Evolutionary conservation across 2,113 vertebrate species (phyloP).

Genomic region (Bolborhynchus lineola): DNA sequence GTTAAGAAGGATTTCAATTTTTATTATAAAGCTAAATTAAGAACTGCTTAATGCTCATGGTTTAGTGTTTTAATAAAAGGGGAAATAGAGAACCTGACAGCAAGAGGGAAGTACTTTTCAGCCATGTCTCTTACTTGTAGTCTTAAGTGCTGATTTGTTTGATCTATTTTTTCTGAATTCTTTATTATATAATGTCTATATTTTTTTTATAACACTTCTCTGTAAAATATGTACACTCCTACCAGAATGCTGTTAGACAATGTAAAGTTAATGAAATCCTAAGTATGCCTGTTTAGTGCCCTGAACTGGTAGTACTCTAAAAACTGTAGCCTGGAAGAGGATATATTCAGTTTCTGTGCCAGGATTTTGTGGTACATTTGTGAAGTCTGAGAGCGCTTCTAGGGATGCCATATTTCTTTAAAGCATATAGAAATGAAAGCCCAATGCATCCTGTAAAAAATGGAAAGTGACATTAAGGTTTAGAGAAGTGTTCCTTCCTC

Average conservation of each 20-base stretch:
- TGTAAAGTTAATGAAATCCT: not conserved
- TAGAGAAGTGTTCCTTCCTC: not conserved
- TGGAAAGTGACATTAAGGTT: not conserved
- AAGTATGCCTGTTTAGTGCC: not conserved
- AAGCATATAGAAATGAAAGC: not conserved
- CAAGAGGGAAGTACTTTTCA: slow-evolving; percentile 17
- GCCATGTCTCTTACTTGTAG: not conserved
- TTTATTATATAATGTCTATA: not conserved
- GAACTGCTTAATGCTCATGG: slow-evolving; percentile 62
- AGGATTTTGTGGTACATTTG: not conserved
- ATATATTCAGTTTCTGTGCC: not conserved
- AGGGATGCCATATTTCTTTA: not conserved
- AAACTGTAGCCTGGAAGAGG: not conserved
- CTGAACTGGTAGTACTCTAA: not conserved
- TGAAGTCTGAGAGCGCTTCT: not conserved
- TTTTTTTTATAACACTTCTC: not conserved
- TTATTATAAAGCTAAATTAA: slow-evolving; percentile 70
- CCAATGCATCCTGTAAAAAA: not conserved
- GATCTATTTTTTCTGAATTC: not conserved
- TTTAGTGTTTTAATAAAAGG: slow-evolving; percentile 70
- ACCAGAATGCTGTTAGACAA: not conserved
- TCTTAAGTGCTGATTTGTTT: slow-evolving; percentile 29
- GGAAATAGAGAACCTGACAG: slow-evolving; percentile 2
- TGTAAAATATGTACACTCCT: not conserved
- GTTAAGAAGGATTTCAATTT: slow-evolving; percentile 66